phyloP scores from a whole-genome alignment of 2,888 invertebrate species.

The Xestia c-nigrum region DNA sequence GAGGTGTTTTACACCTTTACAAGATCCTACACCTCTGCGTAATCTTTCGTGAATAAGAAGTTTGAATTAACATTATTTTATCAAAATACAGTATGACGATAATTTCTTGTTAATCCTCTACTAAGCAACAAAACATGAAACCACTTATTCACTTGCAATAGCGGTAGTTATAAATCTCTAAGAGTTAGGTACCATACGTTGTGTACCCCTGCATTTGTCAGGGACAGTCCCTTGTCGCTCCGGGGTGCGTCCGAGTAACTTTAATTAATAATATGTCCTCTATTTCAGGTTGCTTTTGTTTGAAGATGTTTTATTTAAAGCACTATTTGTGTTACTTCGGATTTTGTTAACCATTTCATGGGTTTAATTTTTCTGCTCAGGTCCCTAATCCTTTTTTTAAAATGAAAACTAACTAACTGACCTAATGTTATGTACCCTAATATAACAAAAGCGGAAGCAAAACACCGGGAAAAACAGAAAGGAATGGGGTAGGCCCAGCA shows the following conservation, averaged over 20 bases:
- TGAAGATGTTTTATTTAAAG: not conserved
- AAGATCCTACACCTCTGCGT: not conserved
- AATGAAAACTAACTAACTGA: too few species aligned
- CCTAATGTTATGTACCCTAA: too few species aligned
- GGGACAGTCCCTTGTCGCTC: slow-evolving; percentile 60
- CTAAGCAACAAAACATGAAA: slow-evolving; percentile 10
- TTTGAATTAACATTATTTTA: not conserved
- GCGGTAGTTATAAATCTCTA: slow-evolving; percentile 59
- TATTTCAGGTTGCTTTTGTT: slow-evolving; percentile 25
- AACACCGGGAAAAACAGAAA: too few species aligned
- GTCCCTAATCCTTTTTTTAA: too few species aligned
- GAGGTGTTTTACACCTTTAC: too few species aligned
- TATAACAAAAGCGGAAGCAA: too few species aligned
- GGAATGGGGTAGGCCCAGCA: too few species aligned
- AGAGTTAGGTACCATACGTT: slow-evolving; percentile 33
- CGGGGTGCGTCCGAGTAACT: slow-evolving; percentile 33
- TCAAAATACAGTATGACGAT: not conserved
- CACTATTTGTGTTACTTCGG: not conserved
- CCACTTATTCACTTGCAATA: slow-evolving; percentile 40
- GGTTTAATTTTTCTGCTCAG: too few species aligned
- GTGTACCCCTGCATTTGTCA: slow-evolving; percentile 54
- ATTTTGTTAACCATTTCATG: too few species aligned
- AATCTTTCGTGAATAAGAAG: not conserved
- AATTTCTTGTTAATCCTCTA: not conserved
- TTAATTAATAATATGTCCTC: slow-evolving; percentile 55